Conservation (phyloP, 2,888 invertebrate species). For the Elmis aenea region DNA sequence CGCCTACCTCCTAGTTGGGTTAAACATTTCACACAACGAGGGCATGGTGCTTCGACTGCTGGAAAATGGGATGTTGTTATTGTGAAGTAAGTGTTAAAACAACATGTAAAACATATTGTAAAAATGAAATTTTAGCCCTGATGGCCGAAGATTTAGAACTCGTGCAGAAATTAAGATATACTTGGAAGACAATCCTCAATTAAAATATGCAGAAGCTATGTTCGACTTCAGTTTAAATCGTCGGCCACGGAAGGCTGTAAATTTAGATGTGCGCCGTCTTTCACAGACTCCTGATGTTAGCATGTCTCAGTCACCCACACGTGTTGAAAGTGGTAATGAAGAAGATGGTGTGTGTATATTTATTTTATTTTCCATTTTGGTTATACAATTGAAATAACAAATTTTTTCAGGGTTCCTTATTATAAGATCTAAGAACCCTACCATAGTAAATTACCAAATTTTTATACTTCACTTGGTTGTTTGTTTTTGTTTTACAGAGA, state of each 20-base stretch:
- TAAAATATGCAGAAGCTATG: conserved; percentile 50
- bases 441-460: too few species aligned
- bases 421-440: too few species aligned
- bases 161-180: conserved; percentile 54
- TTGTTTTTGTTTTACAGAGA: too few species aligned
- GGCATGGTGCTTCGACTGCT: conserved; percentile 61
- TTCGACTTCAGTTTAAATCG: conserved; percentile 57
- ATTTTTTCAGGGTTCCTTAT: too few species aligned
- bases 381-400: neutral
- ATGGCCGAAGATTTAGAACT: conserved; percentile 57
- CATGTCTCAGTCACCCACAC: conserved; percentile 6
- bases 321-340: conserved; percentile 1
- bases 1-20: conserved; percentile 71
- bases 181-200: conserved; percentile 44
- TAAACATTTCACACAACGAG: conserved; percentile 71
- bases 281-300: conserved; percentile 6
- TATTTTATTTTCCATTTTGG: neutral
- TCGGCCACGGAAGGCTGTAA: conserved; percentile 33
- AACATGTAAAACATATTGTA: neutral
- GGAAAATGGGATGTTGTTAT: conserved; percentile 81
- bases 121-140: conserved; percentile 44
- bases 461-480: conserved; percentile 26
- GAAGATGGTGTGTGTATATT: conserved; percentile 1
- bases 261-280: conserved; percentile 4
- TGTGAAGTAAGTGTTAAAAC: conserved; percentile 50